These are phyloP conservation scores for Corythoichthys intestinalis DNA, from an alignment of 2,113 vertebrate species.

Conservation along the genomic window DNA sequence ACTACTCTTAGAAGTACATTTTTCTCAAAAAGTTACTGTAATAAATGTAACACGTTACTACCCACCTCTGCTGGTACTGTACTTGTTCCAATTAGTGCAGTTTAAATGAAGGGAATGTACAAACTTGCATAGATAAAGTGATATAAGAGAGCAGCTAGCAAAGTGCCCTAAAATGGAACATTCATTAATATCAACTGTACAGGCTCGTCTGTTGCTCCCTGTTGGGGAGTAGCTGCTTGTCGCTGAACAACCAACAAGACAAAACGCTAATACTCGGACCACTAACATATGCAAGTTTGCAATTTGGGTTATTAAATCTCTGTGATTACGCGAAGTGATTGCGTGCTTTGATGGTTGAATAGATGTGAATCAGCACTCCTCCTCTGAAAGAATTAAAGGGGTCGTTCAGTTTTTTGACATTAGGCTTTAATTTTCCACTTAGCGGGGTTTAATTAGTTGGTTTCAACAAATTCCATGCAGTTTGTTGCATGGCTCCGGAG, in stretches of 20 bases:
- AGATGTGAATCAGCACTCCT: constrained; percentile 10
- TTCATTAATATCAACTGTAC: constrained; percentile 37
- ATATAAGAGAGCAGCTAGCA: constrained; percentile 53
- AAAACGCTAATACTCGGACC: constrained; percentile 37
- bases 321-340: constrained; percentile 12
- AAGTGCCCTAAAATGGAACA: constrained; percentile 37
- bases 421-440: too few relatives aligned
- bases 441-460: too few relatives aligned
- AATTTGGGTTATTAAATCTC: constrained; percentile 25
- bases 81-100: background rate
- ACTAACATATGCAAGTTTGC: constrained; percentile 65
- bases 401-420: too few relatives aligned
- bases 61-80: too few relatives aligned
- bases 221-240: constrained; percentile 39
- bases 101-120: constrained; percentile 43
- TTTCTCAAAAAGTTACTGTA: too few relatives aligned
- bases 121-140: constrained; percentile 75
- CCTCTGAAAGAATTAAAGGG: constrained; percentile 20
- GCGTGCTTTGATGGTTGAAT: constrained; percentile 2
- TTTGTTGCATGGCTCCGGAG: too few relatives aligned
- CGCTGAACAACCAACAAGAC: constrained; percentile 32
- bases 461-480: too few relatives aligned
- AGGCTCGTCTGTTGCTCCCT: constrained; percentile 40
- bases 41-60: too few relatives aligned
- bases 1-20: too few relatives aligned